Evolutionary conservation across 2,888 invertebrate species (phyloP).

Genomic region (Drosophila hawaiiensis): DNA sequence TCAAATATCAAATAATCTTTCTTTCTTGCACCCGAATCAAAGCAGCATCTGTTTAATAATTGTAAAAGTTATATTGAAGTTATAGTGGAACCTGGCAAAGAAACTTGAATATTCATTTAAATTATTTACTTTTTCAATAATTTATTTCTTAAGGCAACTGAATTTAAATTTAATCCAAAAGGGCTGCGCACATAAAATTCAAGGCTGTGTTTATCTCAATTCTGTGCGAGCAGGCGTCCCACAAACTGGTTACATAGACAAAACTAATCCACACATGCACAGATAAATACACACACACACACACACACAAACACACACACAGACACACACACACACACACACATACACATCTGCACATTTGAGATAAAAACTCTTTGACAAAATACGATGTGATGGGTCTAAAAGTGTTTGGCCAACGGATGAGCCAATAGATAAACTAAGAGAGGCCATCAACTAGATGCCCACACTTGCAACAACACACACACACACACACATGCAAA

Average conservation of each 20-base stretch:
- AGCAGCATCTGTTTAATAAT: background rate
- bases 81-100: background rate
- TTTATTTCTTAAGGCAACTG: background rate
- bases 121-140: no score
- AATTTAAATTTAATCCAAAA: background rate
- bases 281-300: background rate
- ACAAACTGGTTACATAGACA: background rate
- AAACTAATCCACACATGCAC: constrained; percentile 5
- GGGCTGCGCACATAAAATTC: no score
- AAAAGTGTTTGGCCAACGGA: constrained; percentile 60
- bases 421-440: constrained; percentile 35
- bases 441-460: constrained; percentile 1
- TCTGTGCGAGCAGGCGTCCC: background rate
- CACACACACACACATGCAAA: constrained; percentile 1
- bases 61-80: background rate
- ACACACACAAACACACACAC: background rate
- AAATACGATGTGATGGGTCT: constrained; percentile 47
- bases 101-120: background rate
- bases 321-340: background rate
- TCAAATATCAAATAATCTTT: background rate
- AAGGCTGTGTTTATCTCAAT: background rate
- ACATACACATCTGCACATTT: constrained; percentile 25
- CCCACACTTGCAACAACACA: constrained; percentile 14
- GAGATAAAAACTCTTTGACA: constrained; percentile 39
- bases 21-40: background rate